These are phyloP conservation scores for Pachydiplax longipennis DNA, from an alignment of 2,888 invertebrate species.

Conservation along the genomic window DNA sequence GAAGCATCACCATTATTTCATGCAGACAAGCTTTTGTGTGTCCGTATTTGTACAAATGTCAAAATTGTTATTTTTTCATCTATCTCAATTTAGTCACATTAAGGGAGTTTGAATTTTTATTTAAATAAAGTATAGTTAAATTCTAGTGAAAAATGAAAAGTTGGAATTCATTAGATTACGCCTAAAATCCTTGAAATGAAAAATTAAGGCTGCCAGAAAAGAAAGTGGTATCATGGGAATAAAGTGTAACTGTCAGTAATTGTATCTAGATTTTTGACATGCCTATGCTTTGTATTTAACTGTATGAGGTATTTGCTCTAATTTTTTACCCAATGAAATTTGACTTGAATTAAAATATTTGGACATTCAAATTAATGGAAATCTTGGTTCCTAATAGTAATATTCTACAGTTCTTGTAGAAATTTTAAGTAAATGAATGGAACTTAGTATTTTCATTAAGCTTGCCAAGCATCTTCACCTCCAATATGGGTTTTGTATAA, in stretches of 20 bases:
- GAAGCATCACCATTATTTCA: too few relatives aligned
- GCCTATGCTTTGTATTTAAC: background rate
- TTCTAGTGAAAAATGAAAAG: background rate
- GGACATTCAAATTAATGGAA: background rate
- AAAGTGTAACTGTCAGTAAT: background rate
- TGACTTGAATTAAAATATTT: background rate
- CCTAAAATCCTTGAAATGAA: background rate
- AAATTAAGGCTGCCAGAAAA: background rate
- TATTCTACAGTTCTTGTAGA: background rate
- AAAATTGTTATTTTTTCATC: too few relatives aligned
- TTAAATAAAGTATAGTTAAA: background rate
- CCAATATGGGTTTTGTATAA: too few relatives aligned
- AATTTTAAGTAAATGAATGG: background rate
- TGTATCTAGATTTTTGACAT: background rate
- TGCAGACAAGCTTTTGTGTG: too few relatives aligned
- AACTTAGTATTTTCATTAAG: background rate
- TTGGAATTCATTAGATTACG: background rate
- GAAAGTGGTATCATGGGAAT: background rate
- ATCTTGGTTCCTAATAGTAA: background rate
- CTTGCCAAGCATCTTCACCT: too few relatives aligned
- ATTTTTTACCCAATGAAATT: background rate
- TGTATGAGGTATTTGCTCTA: background rate
- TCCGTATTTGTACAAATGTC: too few relatives aligned
- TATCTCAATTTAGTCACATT: too few relatives aligned
- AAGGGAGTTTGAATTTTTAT: background rate